Evolutionary conservation across 2,113 vertebrate genomes (phyloP), one percentile per base, ranked within the genome.

Genomic region (Rhizomys pruinosus): DNA sequence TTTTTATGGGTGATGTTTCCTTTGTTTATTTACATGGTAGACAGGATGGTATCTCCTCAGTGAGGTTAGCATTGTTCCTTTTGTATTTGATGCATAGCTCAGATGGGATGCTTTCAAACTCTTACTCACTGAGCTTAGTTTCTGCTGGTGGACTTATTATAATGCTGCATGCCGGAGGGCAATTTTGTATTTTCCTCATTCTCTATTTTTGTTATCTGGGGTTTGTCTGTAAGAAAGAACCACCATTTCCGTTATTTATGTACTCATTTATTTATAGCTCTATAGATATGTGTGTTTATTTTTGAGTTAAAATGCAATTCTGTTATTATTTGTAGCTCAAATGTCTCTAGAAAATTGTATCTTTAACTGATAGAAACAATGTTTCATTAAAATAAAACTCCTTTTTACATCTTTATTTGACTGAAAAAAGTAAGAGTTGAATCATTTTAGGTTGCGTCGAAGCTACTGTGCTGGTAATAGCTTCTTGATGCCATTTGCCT

Each of bases 281-380:
- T 71, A 63, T 84, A 80, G 73, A 74, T 39, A 72, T 15, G 63
- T 69, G 17, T 27, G 25, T 52, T 90, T 94, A 74, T 86, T 89
- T 90, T 89, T 89, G 68, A 76, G 22, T 59, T 92, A 79, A 29
- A 77, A 73, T 86, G 61, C 11, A 92, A 34, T 71, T 88, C n/a
- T 86, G 2, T 79, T 68, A 85, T 93, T 64, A 25, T 86, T 89
- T 90, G 0, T 86, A 93, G 25, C 23, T 68, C 17, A 95, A n/a
- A 39, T 90, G 76, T 16, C 73, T 84, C 80, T 29, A 61, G 90
- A 86, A 89, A 66, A 27, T 42, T 85, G 74, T 59, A 73, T 89
- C 90, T 94, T 88, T 34, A 92, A 89, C 81, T 91, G n/a, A 84
- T 17, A 85, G 22, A 92, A 90, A 68, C 87, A 27, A 81, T 68